These are phyloP conservation scores for Phyllotreta striolata DNA, from an alignment of 2,888 invertebrate species.

Conservation along the genomic window DNA sequence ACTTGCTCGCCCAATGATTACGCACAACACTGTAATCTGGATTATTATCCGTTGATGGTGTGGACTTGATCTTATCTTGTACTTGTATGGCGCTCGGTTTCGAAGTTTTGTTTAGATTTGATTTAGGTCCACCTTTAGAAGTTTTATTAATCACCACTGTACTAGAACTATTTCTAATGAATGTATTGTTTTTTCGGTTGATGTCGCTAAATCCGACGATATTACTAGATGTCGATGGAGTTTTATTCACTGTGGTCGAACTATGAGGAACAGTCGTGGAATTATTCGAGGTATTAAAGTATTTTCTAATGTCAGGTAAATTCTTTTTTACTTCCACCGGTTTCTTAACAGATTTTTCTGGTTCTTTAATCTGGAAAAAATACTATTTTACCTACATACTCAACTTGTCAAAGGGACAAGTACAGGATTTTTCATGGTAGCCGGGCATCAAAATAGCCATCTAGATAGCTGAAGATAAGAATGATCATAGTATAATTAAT, in stretches of 20 bases:
- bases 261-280: conserved; percentile 35
- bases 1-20: conserved; percentile 60
- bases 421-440: not conserved
- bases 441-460: conserved; percentile 1
- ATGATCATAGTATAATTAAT: too few species aligned
- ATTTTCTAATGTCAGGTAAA: conserved; percentile 49
- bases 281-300: conserved; percentile 39
- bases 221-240: conserved; percentile 46
- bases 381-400: conserved; percentile 15
- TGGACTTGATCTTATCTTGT: conserved; percentile 8
- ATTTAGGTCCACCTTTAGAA: conserved; percentile 28
- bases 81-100: not conserved
- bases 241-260: conserved; percentile 36
- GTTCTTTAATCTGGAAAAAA: conserved; percentile 47
- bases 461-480: too few species aligned
- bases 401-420: not conserved
- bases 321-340: conserved; percentile 39
- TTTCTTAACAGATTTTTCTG: conserved; percentile 46
- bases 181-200: conserved; percentile 23
- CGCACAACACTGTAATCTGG: conserved; percentile 54
- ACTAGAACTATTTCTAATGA: conserved; percentile 54
- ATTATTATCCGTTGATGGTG: conserved; percentile 20
- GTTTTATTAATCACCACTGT: conserved; percentile 47
- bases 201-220: conserved; percentile 48
- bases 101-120: not conserved